These are phyloP conservation scores for Petrophora chlorosata DNA, from an alignment of 2,888 invertebrate species.

Conservation along the genomic window DNA sequence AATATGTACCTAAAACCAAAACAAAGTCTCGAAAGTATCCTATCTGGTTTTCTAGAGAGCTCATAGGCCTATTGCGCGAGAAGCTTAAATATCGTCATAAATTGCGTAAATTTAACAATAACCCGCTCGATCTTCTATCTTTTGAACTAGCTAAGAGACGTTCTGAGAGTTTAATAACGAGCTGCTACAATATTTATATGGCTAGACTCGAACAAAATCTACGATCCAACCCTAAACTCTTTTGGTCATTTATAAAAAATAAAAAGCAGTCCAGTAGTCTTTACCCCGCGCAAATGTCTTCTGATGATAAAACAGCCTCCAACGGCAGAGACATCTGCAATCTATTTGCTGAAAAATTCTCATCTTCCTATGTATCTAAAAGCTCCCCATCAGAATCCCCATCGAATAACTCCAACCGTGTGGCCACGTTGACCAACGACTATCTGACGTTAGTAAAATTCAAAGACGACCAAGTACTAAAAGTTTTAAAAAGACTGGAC, in stretches of 20 bases:
- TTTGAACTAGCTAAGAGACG: not conserved
- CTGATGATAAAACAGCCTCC: not conserved
- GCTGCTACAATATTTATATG: not conserved
- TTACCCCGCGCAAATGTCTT: not conserved
- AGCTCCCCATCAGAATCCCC: too few relatives aligned
- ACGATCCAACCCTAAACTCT: not conserved
- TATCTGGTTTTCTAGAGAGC: not conserved
- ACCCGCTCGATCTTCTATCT: too few relatives aligned
- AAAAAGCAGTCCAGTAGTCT: not conserved
- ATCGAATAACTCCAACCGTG: too few relatives aligned
- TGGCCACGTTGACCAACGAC: too few relatives aligned
- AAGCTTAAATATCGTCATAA: not conserved
- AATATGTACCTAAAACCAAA: not conserved
- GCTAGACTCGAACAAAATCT: not conserved
- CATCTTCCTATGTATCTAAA: not conserved
- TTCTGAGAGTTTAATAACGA: not conserved
- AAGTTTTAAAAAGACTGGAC: slow-evolving; percentile 21
- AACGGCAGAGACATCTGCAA: not conserved
- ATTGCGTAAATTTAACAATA: not conserved
- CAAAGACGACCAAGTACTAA: slow-evolving; percentile 7
- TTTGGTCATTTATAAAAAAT: not conserved
- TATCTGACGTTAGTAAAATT: not conserved
- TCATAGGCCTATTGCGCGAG: not conserved
- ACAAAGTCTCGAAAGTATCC: not conserved
- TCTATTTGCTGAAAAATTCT: not conserved